Conservation (phyloP, 2,113 vertebrate species). For the Tragelaphus buxtoni region DNA sequence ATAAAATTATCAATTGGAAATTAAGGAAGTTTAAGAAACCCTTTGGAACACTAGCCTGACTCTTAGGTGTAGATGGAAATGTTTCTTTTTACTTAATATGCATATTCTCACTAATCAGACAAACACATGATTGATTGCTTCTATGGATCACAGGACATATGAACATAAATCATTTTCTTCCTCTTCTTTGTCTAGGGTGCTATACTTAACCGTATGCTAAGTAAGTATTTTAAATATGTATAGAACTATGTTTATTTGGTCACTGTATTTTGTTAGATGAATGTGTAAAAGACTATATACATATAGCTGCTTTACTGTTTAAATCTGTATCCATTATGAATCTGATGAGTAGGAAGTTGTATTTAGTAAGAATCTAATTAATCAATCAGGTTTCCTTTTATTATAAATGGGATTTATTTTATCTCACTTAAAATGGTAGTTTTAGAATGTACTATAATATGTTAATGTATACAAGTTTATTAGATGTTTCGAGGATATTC, state of each 20-base stretch:
- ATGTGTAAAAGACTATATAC: background rate
- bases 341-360: constrained; percentile 20
- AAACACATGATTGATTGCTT: background rate
- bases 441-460: constrained; percentile 23
- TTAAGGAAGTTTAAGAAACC: constrained; percentile 6
- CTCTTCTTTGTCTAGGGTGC: constrained; percentile 58
- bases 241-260: constrained; percentile 3
- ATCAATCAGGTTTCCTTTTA: constrained; percentile 27
- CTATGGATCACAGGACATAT: background rate
- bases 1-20: constrained; percentile 1
- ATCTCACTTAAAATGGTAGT: constrained; percentile 23
- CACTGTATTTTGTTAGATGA: constrained; percentile 33
- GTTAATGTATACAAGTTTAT: constrained; percentile 28
- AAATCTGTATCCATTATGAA: constrained; percentile 5
- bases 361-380: constrained; percentile 41
- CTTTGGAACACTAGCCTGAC: background rate
- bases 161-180: constrained; percentile 48
- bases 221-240: constrained; percentile 58
- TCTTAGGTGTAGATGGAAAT: background rate
- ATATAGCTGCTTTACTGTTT: constrained; percentile 14
- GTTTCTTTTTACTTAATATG: background rate
- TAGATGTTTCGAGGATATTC: constrained; percentile 31
- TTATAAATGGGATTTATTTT: constrained; percentile 30
- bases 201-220: constrained; percentile 63
- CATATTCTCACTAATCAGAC: background rate